Evolutionary conservation across 1,140 invertebrate species (phyloP).

Genomic region (Oscheius sp.): DNA sequence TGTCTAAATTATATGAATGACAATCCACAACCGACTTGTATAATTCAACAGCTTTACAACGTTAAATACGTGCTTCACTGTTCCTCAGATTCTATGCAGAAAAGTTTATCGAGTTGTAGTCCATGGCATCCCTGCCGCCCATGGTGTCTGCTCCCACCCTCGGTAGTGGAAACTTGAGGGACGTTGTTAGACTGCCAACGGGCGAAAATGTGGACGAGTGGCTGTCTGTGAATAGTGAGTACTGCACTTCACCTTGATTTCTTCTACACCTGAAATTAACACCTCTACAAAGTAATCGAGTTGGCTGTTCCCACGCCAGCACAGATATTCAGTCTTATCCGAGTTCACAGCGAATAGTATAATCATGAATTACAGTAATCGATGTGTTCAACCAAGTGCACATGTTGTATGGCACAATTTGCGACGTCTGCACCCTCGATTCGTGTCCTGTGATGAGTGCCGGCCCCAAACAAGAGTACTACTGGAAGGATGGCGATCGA

Average conservation of each 20-base stretch:
- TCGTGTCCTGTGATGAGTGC: slow-evolving; percentile 91
- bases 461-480: slow-evolving; percentile 98
- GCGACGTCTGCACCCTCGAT: slow-evolving; percentile 97
- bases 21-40: background rate
- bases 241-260: slow-evolving; percentile 21
- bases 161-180: slow-evolving; percentile 2
- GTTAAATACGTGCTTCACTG: background rate
- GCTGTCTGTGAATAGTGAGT: slow-evolving; percentile 97
- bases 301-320: background rate
- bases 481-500: slow-evolving; percentile 97
- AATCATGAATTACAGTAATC: slow-evolving; percentile 73
- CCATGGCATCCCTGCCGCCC: background rate
- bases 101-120: background rate
- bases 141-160: slow-evolving; percentile 1
- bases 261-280: background rate
- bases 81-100: background rate
- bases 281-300: background rate
- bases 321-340: background rate
- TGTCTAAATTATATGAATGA: background rate
- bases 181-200: slow-evolving; percentile 33
- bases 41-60: background rate
- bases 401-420: slow-evolving; percentile 99
- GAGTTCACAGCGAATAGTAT: background rate
- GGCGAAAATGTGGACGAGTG: slow-evolving; percentile 99
- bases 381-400: slow-evolving; percentile 99